phyloP scores from a whole-genome alignment of 2,113 vertebrate species.

The Heterotis niloticus region DNA sequence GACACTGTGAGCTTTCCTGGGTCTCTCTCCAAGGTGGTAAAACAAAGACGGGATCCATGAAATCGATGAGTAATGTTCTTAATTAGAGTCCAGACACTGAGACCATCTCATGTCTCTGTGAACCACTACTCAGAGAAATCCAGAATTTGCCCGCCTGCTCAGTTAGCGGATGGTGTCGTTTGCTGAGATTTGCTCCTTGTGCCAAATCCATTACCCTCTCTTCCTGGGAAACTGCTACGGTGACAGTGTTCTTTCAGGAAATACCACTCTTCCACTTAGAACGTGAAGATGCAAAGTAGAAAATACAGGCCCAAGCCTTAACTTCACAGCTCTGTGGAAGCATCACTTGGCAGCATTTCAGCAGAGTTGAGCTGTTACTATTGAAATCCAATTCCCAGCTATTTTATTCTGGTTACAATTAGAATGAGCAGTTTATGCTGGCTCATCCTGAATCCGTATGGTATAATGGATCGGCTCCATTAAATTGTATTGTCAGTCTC shows the following conservation, averaged over 20 bases:
- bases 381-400: background rate
- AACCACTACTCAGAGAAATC: background rate
- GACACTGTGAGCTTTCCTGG: background rate
- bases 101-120: background rate
- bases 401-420: background rate
- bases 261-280: too few relatives aligned
- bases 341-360: too few relatives aligned
- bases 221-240: too few relatives aligned
- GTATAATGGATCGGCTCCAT: background rate
- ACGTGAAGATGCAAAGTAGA: too few relatives aligned
- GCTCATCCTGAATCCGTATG: constrained; percentile 13
- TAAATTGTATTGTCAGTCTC: background rate
- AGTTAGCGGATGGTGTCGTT: too few relatives aligned
- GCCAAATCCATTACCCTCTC: too few relatives aligned
- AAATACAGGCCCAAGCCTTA: too few relatives aligned
- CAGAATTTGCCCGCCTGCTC: too few relatives aligned
- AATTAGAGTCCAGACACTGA: background rate
- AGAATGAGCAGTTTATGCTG: background rate
- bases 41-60: background rate
- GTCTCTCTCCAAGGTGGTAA: background rate
- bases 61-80: constrained; percentile 12
- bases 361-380: too few relatives aligned
- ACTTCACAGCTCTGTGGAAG: too few relatives aligned
- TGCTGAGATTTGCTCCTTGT: too few relatives aligned
- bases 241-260: too few relatives aligned